Evolutionary conservation across 2,888 invertebrate genomes (phyloP).

Genomic region (Branchipolynoe longqiensis): DNA sequence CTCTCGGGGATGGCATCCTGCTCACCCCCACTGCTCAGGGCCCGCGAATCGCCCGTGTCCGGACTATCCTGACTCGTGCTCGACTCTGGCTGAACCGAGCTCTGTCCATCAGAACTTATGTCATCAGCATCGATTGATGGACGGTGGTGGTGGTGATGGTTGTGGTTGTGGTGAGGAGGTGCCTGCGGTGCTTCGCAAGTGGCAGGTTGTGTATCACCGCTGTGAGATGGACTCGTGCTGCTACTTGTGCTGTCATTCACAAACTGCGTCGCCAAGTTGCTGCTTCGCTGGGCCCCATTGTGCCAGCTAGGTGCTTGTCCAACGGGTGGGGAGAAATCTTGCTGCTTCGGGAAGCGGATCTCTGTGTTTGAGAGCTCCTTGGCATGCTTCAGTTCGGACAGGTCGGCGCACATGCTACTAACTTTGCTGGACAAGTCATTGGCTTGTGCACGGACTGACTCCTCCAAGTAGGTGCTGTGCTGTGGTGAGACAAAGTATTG

Average conservation of each 20-base stretch:
- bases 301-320: neutral
- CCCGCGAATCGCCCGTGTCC: slow-evolving; percentile 33
- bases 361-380: slow-evolving; percentile 27
- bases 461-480: slow-evolving; percentile 18
- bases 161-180: no score
- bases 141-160: neutral
- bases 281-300: neutral
- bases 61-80: slow-evolving; percentile 32
- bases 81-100: slow-evolving; percentile 43
- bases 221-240: slow-evolving; percentile 44
- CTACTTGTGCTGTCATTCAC: slow-evolving; percentile 9
- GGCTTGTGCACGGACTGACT: slow-evolving; percentile 45
- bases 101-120: slow-evolving; percentile 26
- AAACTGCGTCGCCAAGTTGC: neutral
- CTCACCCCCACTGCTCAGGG: slow-evolving; percentile 44
- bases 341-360: slow-evolving; percentile 15
- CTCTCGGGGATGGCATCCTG: slow-evolving; percentile 33
- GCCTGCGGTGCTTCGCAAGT: neutral
- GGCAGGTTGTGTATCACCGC: neutral
- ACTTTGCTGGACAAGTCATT: slow-evolving; percentile 52
- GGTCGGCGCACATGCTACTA: slow-evolving; percentile 51
- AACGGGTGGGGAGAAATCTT: no score
- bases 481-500: slow-evolving; percentile 12
- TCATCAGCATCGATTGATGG: slow-evolving; percentile 13
- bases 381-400: slow-evolving; percentile 34